These are phyloP conservation scores for Ara ararauna DNA, from an alignment of 2,797 vertebrate species.

Conservation along the genomic window DNA sequence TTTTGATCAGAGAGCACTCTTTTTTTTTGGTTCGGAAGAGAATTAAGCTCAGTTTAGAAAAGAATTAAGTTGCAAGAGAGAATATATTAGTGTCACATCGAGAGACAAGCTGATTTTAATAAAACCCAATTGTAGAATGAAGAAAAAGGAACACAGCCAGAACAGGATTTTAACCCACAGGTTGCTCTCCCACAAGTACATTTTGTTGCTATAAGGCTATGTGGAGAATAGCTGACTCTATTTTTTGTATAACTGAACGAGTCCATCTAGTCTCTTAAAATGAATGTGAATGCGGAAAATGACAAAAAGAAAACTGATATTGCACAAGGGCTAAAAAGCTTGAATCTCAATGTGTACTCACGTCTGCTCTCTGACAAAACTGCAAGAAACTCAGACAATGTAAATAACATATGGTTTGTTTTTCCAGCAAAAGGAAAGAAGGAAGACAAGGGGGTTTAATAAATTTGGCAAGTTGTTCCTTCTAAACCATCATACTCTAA, in stretches of 20 bases:
- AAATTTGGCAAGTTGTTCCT: slow-evolving; percentile 59
- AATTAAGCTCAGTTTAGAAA: slow-evolving; percentile 46
- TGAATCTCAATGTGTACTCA: slow-evolving; percentile 5
- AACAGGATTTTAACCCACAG: slow-evolving; percentile 50
- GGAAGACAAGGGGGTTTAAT: slow-evolving; percentile 49
- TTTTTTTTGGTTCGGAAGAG: neutral
- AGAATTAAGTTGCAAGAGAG: slow-evolving; percentile 56
- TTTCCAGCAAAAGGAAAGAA: slow-evolving; percentile 55
- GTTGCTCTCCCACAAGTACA: slow-evolving; percentile 31
- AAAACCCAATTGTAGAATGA: slow-evolving; percentile 47
- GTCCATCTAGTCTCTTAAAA: slow-evolving; percentile 48
- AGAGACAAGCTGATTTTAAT: slow-evolving; percentile 68
- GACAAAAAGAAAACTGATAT: slow-evolving; percentile 58
- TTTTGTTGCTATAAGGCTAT: slow-evolving; percentile 27
- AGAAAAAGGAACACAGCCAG: slow-evolving; percentile 27
- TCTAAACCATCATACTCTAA: slow-evolving; percentile 19
- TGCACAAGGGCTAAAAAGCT: slow-evolving; percentile 31
- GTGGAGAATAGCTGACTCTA: neutral
- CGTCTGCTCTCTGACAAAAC: slow-evolving; percentile 29
- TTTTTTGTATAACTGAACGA: slow-evolving; percentile 12
- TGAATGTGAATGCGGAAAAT: slow-evolving; percentile 29
- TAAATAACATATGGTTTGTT: slow-evolving; percentile 71
- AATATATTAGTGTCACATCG: slow-evolving; percentile 38
- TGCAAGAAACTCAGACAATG: slow-evolving; percentile 60
- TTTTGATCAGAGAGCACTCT: slow-evolving; percentile 66